phyloP scores from a whole-genome alignment of 2,113 vertebrate species.

The Riparia riparia region DNA sequence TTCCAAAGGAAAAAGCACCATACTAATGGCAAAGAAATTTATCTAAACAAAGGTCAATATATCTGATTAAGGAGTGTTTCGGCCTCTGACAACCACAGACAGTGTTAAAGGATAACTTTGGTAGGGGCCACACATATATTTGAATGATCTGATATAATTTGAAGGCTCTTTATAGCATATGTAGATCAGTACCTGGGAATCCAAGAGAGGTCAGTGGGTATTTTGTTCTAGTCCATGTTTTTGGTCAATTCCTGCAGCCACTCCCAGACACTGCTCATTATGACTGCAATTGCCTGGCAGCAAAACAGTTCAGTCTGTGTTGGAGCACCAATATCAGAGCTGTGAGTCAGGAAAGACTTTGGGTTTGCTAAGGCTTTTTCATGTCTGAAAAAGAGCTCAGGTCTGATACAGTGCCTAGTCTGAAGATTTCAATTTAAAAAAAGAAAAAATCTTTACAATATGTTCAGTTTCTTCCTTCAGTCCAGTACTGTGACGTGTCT shows the following conservation, averaged over 20 bases:
- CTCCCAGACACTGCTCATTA: neutral
- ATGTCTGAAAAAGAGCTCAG: neutral
- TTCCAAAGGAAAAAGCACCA: neutral
- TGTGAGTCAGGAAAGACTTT: neutral
- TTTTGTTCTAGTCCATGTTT: neutral
- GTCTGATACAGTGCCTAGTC: neutral
- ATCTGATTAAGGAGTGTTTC: neutral
- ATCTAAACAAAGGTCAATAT: neutral
- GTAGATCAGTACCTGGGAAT: neutral
- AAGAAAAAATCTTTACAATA: neutral
- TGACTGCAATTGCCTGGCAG: neutral
- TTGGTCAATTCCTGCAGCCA: neutral
- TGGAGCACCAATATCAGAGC: neutral
- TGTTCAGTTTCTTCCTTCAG: neutral
- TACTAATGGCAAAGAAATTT: neutral
- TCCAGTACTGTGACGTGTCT: fast-evolving
- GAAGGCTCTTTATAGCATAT: neutral
- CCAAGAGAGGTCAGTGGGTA: neutral
- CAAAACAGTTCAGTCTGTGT: neutral
- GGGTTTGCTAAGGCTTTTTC: neutral
- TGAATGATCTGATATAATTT: neutral
- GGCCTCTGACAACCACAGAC: neutral
- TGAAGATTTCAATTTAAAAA: neutral
- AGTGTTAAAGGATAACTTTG: neutral
- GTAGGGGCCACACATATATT: neutral